Base-by-base conservation (phyloP, 2,113 vertebrate species). In the Paralichthys olivaceus region DNA sequence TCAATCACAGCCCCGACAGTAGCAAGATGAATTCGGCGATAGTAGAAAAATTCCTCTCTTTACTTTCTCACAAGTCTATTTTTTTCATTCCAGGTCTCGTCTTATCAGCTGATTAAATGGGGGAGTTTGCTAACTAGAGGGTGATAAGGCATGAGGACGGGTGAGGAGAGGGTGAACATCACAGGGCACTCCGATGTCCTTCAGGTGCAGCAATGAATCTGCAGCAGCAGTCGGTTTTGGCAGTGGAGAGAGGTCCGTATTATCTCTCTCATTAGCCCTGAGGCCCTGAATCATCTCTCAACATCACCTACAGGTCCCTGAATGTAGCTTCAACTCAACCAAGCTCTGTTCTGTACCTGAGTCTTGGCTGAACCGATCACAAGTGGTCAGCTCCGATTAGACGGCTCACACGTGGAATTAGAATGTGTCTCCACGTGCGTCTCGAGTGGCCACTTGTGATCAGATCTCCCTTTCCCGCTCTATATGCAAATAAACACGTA, bases 51-150 rank as follows among this genome's bases (percentile, higher is more conserved):
- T 47, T 4, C 43, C 43, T 47, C 43, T 57, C 58, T 62, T 61
- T 47, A 65, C 26, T 34, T 70, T 72, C 45, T 47, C 57, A 5
- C 5, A 2, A 19, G 22, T 75, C 40, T 32, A 34, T 72, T 70
- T 65, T 56, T 14, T 55, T 40, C 25, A n/a, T 59, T 60, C 20
- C 79, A 34, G 60, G 72, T 76, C 65, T 79, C 55, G 64, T 56
- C 9, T 62, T 9, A 40, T 53, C 49, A n/a, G 49, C 83, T 87
- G 89, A 92, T 90, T 92, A 89, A 84, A 87, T 78, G 78, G 58
- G 62, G 77, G 84, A 71, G 83, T 75, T 53, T 4, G 63, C 84
- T 90, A 81, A 93, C 92, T 89, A 85, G 60, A 82, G 69, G 77
- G 75, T 47, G 81, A 86, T 72, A 69, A 74, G 62, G 64, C 58